Evolutionary conservation across 2,888 invertebrate species (phyloP).

Genomic region (Drosophila ezoana): DNA sequence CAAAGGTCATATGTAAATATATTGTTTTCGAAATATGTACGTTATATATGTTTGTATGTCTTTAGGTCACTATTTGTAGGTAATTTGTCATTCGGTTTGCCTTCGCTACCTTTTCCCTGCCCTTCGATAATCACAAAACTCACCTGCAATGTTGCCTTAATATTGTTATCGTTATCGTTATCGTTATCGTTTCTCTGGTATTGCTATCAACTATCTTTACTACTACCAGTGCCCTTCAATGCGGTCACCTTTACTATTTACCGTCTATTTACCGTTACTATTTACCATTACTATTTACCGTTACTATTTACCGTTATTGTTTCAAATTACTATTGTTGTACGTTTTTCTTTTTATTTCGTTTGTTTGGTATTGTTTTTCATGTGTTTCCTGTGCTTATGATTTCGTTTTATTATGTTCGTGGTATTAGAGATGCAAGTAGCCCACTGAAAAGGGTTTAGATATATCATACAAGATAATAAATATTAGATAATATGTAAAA

Average conservation of each 20-base stretch:
- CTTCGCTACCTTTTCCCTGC: constrained; percentile 29
- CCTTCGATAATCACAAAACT: constrained; percentile 52
- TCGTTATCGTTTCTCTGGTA: constrained; percentile 26
- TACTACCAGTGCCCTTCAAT: constrained; percentile 4
- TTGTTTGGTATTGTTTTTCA: background rate
- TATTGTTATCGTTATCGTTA: constrained; percentile 20
- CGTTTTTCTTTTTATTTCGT: background rate
- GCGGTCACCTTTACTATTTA: constrained; percentile 15
- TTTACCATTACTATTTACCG: constrained; percentile 8
- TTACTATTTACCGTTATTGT: constrained; percentile 29
- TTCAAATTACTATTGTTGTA: constrained; percentile 15
- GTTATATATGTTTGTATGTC: constrained; percentile 22
- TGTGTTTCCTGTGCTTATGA: constrained; percentile 2
- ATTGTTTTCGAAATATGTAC: constrained; percentile 20
- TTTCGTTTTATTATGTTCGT: background rate
- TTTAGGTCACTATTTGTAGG: constrained; percentile 44
- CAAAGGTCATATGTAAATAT: constrained; percentile 1
- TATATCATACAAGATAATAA: background rate
- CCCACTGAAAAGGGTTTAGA: constrained; percentile 27
- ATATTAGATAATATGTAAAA: background rate
- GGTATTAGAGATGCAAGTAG: constrained; percentile 57
- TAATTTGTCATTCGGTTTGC: constrained; percentile 47
- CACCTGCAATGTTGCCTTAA: constrained; percentile 50
- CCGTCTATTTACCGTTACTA: constrained; percentile 21
- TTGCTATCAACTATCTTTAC: constrained; percentile 14